Evolutionary conservation across 2,888 invertebrate species (phyloP).

Genomic region (Eilema caniola): DNA sequence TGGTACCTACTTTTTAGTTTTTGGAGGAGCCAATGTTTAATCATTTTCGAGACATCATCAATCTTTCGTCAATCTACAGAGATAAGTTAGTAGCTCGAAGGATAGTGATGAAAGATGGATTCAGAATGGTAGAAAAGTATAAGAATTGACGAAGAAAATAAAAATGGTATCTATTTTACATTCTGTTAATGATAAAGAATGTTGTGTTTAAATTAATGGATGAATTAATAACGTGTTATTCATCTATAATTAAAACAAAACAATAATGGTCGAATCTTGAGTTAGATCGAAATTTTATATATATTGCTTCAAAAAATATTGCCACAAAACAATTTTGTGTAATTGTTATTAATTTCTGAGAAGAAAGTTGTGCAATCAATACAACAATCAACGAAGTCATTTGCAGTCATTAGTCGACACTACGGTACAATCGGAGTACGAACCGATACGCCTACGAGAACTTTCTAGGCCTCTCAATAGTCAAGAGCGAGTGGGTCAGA

Average conservation of each 20-base stretch:
- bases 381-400: constrained; percentile 3
- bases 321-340: constrained; percentile 16
- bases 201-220: neutral
- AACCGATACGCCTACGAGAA: neutral
- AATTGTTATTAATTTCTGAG: constrained; percentile 5
- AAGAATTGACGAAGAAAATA: too few species aligned
- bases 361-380: constrained; percentile 17
- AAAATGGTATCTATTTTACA: neutral
- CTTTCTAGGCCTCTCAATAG: constrained; percentile 21
- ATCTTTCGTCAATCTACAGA: too few species aligned
- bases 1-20: too few species aligned
- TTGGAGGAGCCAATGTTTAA: too few species aligned
- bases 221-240: neutral
- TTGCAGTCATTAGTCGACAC: neutral
- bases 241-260: neutral
- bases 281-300: constrained; percentile 1
- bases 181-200: neutral
- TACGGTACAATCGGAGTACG: constrained; percentile 15
- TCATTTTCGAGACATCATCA: too few species aligned
- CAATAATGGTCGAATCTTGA: neutral
- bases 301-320: constrained; percentile 4
- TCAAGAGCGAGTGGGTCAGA: constrained; percentile 30
- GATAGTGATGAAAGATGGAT: too few species aligned
- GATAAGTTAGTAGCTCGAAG: too few species aligned
- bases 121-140: too few species aligned